Percentiles rank a stretch among this genome's conserved stretches.
Conservation (phyloP, 2,113 vertebrate genomes). For the Myiagra hebetior region DNA sequence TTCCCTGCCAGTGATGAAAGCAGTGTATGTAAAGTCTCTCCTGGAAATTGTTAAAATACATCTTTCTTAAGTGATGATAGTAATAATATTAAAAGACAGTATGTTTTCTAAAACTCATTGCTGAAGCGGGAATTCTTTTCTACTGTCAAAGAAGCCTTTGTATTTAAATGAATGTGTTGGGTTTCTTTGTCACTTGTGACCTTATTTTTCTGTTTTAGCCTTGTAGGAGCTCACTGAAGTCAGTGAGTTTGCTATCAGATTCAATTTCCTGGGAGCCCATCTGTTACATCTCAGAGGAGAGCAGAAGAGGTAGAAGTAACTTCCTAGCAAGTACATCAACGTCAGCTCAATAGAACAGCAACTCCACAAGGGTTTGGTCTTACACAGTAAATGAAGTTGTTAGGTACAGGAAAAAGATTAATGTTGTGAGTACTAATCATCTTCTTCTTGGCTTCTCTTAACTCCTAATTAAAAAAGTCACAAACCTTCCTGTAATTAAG, state of each 20-base stretch:
- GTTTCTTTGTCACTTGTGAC: conserved; percentile 2
- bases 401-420: neutral
- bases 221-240: neutral
- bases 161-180: neutral
- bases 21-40: neutral
- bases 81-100: neutral
- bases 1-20: neutral
- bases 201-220: neutral
- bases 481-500: neutral
- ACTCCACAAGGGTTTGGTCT: neutral
- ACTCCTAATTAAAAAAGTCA: neutral
- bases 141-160: neutral
- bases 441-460: neutral
- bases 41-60: neutral
- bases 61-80: neutral
- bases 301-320: neutral
- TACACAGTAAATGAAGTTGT: neutral
- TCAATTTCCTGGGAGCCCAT: neutral
- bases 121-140: neutral
- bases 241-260: neutral
- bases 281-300: neutral
- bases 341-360: neutral
- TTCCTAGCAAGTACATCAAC: neutral
- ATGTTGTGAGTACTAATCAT: neutral
- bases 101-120: neutral